phyloP scores from a whole-genome alignment of 2,113 vertebrate genomes.

The Ailuropoda melanoleuca region DNA sequence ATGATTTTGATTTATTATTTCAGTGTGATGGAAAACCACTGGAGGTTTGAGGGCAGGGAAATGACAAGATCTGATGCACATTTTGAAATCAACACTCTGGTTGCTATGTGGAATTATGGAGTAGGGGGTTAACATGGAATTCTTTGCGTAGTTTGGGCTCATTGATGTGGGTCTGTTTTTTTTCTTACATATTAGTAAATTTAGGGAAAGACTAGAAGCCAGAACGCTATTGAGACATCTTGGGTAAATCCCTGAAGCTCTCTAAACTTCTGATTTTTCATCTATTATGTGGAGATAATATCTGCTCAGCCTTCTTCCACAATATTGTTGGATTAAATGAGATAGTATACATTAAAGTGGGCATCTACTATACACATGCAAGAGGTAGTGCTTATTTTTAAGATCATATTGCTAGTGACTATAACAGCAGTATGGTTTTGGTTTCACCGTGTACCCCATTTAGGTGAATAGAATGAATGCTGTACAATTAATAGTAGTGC shows the following conservation, averaged over 20 bases:
- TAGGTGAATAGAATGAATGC: not conserved
- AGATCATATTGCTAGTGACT: not conserved
- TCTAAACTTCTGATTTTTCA: not conserved
- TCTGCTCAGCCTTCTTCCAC: not conserved
- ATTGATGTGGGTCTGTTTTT: not conserved
- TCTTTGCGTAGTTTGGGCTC: not conserved
- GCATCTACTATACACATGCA: not conserved
- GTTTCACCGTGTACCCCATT: not conserved
- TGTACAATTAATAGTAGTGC: not conserved
- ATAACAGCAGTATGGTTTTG: not conserved
- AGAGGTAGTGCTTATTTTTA: not conserved
- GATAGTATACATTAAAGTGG: not conserved
- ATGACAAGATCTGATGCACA: not conserved
- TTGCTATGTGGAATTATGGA: not conserved
- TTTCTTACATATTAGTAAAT: not conserved
- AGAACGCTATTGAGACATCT: not conserved
- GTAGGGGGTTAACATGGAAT: not conserved
- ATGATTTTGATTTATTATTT: not conserved
- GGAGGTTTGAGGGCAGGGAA: not conserved
- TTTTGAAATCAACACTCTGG: not conserved
- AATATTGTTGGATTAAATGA: not conserved
- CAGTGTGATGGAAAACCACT: not conserved
- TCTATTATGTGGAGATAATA: not conserved
- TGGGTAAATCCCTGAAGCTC: not conserved
- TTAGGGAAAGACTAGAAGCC: not conserved